phyloP scores from a whole-genome alignment of 2,113 vertebrate genomes.

The Ia io region DNA sequence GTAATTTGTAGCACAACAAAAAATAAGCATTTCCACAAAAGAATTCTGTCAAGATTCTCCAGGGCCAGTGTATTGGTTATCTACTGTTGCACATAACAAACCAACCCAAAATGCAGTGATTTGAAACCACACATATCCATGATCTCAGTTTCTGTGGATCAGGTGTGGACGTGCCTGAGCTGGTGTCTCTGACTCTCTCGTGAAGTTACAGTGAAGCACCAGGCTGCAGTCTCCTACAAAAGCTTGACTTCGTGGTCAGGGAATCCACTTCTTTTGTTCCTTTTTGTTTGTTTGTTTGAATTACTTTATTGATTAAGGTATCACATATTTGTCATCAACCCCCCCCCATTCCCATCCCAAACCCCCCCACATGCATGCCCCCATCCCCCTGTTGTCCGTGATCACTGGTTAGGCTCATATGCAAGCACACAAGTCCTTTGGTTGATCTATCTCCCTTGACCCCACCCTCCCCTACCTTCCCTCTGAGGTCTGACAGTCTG shows the following conservation, averaged over 20 bases:
- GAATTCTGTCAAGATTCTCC: not conserved
- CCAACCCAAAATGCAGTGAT: not conserved
- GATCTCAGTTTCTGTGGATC: not conserved
- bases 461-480: too few relatives aligned
- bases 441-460: too few relatives aligned
- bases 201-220: not conserved
- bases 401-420: too few relatives aligned
- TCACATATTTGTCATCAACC: too few relatives aligned
- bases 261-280: not conserved
- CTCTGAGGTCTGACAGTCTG: too few relatives aligned
- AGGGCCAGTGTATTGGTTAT: not conserved
- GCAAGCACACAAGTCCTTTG: too few relatives aligned
- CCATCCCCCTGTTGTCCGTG: too few relatives aligned
- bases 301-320: too few relatives aligned
- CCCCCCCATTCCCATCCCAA: too few relatives aligned
- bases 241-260: not conserved
- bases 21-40: not conserved
- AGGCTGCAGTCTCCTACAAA: not conserved
- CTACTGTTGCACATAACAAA: not conserved
- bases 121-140: not conserved
- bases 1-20: not conserved
- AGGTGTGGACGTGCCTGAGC: not conserved
- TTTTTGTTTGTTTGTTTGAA: too few relatives aligned
- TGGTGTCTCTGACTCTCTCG: not conserved
- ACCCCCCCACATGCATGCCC: too few relatives aligned